phyloP scores from a whole-genome alignment of 2,797 vertebrate species.

The Sparidentex hasta region DNA sequence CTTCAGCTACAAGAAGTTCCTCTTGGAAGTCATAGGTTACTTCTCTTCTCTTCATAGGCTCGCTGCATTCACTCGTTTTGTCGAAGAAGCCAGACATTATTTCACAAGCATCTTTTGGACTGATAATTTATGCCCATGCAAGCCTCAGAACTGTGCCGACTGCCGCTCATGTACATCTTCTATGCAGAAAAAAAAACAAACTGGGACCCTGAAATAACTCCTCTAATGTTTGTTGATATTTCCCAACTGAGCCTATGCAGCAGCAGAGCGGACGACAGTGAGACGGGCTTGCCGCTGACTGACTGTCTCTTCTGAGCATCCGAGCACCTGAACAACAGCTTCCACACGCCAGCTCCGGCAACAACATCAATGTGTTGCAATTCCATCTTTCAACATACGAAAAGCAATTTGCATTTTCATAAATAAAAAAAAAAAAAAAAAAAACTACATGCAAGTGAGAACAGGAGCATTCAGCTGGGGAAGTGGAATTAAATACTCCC shows the following conservation, averaged over 20 bases:
- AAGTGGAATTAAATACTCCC: slow-evolving; percentile 68
- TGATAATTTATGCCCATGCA: slow-evolving; percentile 1
- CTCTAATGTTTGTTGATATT: slow-evolving; percentile 13
- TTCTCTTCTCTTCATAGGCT: neutral
- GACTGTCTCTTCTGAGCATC: slow-evolving; percentile 22
- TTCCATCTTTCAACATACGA: slow-evolving; percentile 30
- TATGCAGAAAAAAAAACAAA: slow-evolving; percentile 9
- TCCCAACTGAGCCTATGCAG: slow-evolving; percentile 2
- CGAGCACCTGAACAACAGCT: slow-evolving; percentile 21
- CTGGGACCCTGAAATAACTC: neutral
- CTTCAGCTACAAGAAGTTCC: neutral
- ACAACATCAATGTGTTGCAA: slow-evolving; percentile 38
- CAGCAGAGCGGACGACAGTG: neutral
- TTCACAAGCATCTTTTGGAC: neutral
- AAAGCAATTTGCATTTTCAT: slow-evolving; percentile 72
- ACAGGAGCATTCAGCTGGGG: slow-evolving; percentile 44
- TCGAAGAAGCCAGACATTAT: neutral
- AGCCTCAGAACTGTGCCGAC: neutral
- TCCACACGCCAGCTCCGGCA: slow-evolving; percentile 41
- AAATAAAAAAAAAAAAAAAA: slow-evolving; percentile 63
- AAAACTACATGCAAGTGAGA: slow-evolving; percentile 49
- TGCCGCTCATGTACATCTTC: neutral
- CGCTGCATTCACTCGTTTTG: neutral
- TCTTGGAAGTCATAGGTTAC: neutral
- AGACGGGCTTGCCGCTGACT: slow-evolving; percentile 14